phyloP scores from a whole-genome alignment of 2,797 vertebrate species.

The Naso thynnoides region DNA sequence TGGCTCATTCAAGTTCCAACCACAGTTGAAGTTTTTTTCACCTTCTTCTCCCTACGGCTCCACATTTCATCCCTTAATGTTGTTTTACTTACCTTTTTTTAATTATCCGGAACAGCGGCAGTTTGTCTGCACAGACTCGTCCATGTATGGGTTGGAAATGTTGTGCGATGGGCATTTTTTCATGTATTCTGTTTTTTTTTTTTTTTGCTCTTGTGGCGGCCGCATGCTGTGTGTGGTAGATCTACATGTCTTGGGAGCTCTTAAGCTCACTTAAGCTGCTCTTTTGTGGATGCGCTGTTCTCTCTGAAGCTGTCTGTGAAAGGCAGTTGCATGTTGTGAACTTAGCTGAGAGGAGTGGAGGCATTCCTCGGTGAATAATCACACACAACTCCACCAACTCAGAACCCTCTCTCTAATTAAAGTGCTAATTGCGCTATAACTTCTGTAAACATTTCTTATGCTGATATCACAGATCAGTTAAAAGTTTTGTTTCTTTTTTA shows the following conservation, averaged over 20 bases:
- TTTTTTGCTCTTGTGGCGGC: constrained; percentile 21
- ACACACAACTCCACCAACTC: constrained; percentile 16
- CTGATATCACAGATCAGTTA: constrained; percentile 14
- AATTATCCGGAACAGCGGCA: constrained; percentile 24
- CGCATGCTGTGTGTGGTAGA: not conserved
- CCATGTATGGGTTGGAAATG: constrained; percentile 44
- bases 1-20: constrained; percentile 40
- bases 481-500: not conserved
- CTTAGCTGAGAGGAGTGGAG: constrained; percentile 4
- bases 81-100: constrained; percentile 40
- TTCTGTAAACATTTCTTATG: constrained; percentile 14
- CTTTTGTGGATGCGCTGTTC: constrained; percentile 29
- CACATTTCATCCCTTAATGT: constrained; percentile 38
- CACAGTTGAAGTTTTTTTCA: constrained; percentile 13
- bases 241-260: constrained; percentile 18
- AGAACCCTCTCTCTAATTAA: constrained; percentile 28
- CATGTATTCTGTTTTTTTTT: constrained; percentile 31
- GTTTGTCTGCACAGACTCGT: constrained; percentile 21
- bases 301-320: constrained; percentile 7
- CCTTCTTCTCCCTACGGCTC: constrained; percentile 8
- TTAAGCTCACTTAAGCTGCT: constrained; percentile 29
- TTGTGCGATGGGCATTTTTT: constrained; percentile 35
- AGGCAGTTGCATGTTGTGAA: constrained; percentile 8
- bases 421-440: constrained; percentile 31
- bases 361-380: constrained; percentile 22